Evolutionary conservation across 2,113 vertebrate species (phyloP), one percentile per base, ranked within the genome.

Genomic region (Mirounga angustirostris): DNA sequence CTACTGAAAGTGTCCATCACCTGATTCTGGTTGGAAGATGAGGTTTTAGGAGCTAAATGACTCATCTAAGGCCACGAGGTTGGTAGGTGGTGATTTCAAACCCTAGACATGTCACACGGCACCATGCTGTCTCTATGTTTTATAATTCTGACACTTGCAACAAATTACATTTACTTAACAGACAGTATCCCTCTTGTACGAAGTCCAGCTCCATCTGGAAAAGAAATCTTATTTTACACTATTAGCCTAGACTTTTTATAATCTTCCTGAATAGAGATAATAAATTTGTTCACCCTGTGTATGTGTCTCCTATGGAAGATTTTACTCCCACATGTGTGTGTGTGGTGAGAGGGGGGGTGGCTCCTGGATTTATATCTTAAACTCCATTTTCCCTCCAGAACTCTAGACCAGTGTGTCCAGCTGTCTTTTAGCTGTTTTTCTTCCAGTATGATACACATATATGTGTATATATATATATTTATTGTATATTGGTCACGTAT

Each of bases 71-170:
- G 2, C 21, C 28, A 13, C 2, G 0, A 0, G 2, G 11, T 10
- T 33, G 8, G 46, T 19, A 18, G 7, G 16, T 8, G 1, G 5
- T 46, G n/a, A 73, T 15, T 59, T 83, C 50, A 21, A 1, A 28
- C 4, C 22, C 80, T 22, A 0, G 7, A 3, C 0, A 0, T 10
- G 18, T 30, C 7, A 2, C 9, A 10, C 5, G 5, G 22, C 0
- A 1, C 14, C 9, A 0, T 4, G 1, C 12, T 26, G 28, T 5
- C 4, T 97, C n/a, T 26, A 1, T 3, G 2, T 52, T 59, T 40
- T n/a, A 26, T 40, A 54, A 28, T 10, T 28, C 58, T 43, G 16
- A 92, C 52, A 2, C 63, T 54, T 36, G 26, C 4, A 73, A 46
- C 43, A 65, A 79, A 54, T 36, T 19, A 16, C 14, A 7, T 43